These are phyloP conservation scores for Acropternis orthonyx DNA, from an alignment of 2,797 vertebrate genomes.

Conservation along the genomic window DNA sequence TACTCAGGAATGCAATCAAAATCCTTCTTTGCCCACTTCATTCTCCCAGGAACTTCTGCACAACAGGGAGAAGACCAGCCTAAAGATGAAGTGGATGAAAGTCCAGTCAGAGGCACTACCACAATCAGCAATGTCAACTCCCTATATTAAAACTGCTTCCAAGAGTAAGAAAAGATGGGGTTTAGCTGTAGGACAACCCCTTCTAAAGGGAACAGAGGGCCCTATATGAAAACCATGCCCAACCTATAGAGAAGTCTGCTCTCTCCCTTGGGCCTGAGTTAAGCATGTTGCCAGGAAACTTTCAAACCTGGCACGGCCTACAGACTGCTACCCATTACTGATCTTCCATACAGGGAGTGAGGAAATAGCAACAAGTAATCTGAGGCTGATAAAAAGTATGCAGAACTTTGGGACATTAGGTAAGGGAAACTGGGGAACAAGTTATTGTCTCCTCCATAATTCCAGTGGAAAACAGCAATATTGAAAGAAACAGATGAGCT, in stretches of 20 bases:
- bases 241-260: not conserved
- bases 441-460: not conserved
- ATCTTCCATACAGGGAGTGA: not conserved
- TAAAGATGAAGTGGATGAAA: not conserved
- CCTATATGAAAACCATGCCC: not conserved
- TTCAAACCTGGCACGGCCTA: not conserved
- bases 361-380: not conserved
- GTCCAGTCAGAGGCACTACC: not conserved
- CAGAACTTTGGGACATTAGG: not conserved
- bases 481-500: not conserved
- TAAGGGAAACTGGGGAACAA: not conserved
- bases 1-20: not conserved
- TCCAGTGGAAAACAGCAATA: not conserved
- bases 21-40: not conserved
- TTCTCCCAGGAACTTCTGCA: not conserved
- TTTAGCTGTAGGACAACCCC: not conserved
- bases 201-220: not conserved
- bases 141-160: not conserved
- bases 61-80: not conserved
- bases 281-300: not conserved
- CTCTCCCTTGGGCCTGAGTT: not conserved
- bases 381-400: not conserved
- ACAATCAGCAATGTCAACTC: not conserved
- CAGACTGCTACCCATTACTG: not conserved
- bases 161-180: not conserved